A percentile compares a stretch with the other conserved stretches of the same genome.
Evolutionary conservation across 2,113 vertebrate genomes (phyloP).

Genomic region (Pardalotus punctatus): DNA sequence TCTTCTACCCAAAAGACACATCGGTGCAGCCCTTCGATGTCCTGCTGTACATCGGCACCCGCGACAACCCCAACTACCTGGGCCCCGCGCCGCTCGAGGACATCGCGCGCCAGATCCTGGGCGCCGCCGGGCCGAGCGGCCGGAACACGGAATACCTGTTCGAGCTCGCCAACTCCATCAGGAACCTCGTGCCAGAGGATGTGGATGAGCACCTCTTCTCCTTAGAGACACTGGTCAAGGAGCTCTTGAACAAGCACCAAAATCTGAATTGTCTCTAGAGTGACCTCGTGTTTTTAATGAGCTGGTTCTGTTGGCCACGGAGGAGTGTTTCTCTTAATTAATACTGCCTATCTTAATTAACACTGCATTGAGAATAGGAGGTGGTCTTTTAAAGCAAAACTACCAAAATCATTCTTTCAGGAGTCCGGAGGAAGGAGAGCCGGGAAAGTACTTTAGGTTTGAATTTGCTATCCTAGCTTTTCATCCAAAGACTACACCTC

Average conservation of each 20-base stretch:
- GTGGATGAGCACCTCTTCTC: constrained; percentile 90
- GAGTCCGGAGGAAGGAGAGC: neutral
- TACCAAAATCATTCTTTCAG: neutral
- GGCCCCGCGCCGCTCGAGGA: constrained; percentile 94
- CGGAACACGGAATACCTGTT: constrained; percentile 94
- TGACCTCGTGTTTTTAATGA: neutral
- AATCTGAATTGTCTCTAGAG: constrained; percentile 47
- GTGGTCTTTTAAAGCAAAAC: neutral
- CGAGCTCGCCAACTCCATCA: constrained; percentile 88
- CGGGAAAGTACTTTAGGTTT: neutral
- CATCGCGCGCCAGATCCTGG: constrained; percentile 90
- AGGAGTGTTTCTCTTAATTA: constrained; percentile 15
- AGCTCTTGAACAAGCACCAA: constrained; percentile 73
- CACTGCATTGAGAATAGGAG: neutral
- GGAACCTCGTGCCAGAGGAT: constrained; percentile 88
- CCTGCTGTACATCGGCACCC: constrained; percentile 90
- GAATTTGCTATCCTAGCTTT: neutral
- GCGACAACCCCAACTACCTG: constrained; percentile 93
- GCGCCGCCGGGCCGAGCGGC: constrained; percentile 88
- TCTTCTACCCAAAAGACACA: constrained; percentile 85
- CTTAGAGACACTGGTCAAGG: constrained; percentile 88
- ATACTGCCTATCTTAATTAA: neutral
- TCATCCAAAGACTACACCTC: neutral
- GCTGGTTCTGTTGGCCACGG: neutral
- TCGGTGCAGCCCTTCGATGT: constrained; percentile 78